phyloP scores from a whole-genome alignment of 2,888 invertebrate genomes.

The Oscheius sp. region DNA sequence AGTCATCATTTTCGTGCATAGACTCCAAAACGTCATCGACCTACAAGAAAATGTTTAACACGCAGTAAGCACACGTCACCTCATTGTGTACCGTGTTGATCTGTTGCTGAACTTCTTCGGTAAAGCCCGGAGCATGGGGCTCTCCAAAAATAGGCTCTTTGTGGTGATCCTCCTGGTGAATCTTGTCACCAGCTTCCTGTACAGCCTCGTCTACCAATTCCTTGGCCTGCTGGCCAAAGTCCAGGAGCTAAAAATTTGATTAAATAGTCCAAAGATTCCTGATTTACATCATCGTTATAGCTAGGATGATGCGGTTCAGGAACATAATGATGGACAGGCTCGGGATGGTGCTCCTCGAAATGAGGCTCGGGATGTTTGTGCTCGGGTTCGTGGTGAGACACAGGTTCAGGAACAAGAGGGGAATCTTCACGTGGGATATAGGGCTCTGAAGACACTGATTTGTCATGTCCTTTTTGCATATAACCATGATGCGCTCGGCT shows the following conservation, averaged over 20 bases:
- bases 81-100: slow-evolving; percentile 23
- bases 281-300: slow-evolving; percentile 7
- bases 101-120: slow-evolving; percentile 16
- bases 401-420: slow-evolving; percentile 27
- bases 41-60: background rate
- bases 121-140: background rate
- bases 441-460: background rate
- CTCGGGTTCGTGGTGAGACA: background rate
- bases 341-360: background rate
- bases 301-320: slow-evolving; percentile 4
- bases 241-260: slow-evolving; percentile 6
- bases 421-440: background rate
- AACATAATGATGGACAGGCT: background rate
- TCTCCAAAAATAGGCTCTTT: background rate
- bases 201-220: slow-evolving; percentile 34
- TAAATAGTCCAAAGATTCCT: background rate
- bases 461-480: background rate
- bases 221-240: slow-evolving; percentile 27
- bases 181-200: slow-evolving; percentile 26
- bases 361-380: background rate
- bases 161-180: slow-evolving; percentile 1
- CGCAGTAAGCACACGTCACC: background rate
- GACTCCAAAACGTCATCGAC: slow-evolving; percentile 23
- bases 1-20: slow-evolving; percentile 31
- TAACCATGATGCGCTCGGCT: slow-evolving; percentile 10